A percentile compares a stretch with the other conserved stretches of the same genome.
Conservation (phyloP, 2,888 invertebrate genomes). For the Andricus quercusramuli region DNA sequence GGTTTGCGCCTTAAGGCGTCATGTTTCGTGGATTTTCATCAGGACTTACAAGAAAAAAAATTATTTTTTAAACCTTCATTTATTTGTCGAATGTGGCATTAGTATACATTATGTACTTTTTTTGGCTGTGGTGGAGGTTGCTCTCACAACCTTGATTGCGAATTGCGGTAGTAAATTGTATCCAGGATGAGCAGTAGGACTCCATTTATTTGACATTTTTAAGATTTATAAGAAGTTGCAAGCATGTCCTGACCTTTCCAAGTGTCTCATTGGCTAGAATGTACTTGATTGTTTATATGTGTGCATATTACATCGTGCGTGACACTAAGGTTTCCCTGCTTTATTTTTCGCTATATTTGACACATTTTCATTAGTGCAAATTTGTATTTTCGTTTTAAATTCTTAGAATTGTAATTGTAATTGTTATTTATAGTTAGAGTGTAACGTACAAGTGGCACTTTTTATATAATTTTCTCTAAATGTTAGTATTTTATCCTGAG, state of each 20-base stretch:
- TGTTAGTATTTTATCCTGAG: no score
- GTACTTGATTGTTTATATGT: not conserved
- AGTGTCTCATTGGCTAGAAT: not conserved
- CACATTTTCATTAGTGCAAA: no score
- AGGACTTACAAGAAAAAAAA: not conserved
- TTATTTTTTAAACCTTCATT: not conserved
- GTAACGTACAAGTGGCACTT: no score
- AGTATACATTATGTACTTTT: constrained; percentile 53
- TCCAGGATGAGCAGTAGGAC: no score
- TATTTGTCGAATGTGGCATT: not conserved
- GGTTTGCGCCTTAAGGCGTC: not conserved
- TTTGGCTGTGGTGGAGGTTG: constrained; percentile 69
- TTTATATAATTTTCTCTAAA: no score
- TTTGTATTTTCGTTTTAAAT: no score
- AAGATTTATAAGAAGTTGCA: not conserved
- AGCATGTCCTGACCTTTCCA: not conserved
- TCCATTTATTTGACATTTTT: no score
- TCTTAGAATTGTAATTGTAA: no score
- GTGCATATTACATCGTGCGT: no score
- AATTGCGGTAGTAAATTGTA: not conserved
- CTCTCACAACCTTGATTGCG: constrained; percentile 43
- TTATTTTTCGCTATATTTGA: no score
- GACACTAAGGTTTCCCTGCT: no score
- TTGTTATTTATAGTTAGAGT: no score
- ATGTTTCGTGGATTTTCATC: not conserved